Base-by-base conservation (phyloP, 2,797 vertebrate species). In the Protonibea diacanthus region DNA sequence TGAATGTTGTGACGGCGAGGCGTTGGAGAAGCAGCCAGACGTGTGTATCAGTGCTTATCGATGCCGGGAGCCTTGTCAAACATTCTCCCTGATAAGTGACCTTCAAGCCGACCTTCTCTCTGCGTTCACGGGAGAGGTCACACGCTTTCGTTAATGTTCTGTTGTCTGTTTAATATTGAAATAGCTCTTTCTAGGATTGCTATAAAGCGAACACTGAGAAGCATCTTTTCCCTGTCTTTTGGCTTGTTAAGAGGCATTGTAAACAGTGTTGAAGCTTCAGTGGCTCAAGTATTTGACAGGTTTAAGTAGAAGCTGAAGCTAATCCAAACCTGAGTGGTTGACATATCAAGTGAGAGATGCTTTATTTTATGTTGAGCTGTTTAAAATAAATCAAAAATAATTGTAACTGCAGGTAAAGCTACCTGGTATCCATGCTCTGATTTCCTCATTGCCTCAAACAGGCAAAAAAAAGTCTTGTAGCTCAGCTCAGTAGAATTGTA, bases 261-360 rank as follows among this genome's bases (percentile, higher is more conserved):
- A 89, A 93, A 92, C 91, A 93, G 94, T 94, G 89, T 95, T 95
- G 79, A 91, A 80, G 89, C 89, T 92, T 87, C 89, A 86, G 92
- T 93, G 63, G 76, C 81, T 87, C 21, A 56, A 86, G 86, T 91
- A 51, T 92, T 89, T 83, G 70, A 85, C 84, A 76, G 64, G 80
- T 84, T 78, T 75, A 77, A 56, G 62, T 82, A 73, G 74, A 86
- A 72, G 68, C 55, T 78, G 71, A 82, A 71, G 78, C 66, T 78
- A 79, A 86, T 82, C 87, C 80, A 80, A 90, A 89, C 82, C 68
- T 64, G 70, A 80, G 65, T 71, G 72, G 76, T 80, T 58, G 49
- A 81, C 84, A 85, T 86, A 84, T 88, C 70, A 76, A 62, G 29
- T 29, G 48, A 70, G 63, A 81, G 44, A 85, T 69, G 78, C 84